Conservation (phyloP, 1,140 invertebrate species). For the Brachionus calyciflorus region DNA sequence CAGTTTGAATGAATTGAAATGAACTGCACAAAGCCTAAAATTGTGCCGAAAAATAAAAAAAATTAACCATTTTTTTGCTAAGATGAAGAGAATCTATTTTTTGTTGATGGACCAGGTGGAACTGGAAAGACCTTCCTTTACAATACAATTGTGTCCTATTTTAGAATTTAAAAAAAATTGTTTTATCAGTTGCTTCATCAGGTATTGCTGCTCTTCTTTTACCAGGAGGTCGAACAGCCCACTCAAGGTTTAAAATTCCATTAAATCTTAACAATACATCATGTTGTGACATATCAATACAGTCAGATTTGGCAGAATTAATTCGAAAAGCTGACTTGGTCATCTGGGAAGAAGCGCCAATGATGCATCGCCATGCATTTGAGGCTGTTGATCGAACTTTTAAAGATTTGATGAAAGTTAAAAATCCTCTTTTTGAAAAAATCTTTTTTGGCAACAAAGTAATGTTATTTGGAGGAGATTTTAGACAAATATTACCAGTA, state of each 20-base stretch:
- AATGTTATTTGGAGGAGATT: constrained; percentile 53
- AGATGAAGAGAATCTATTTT: constrained; percentile 40
- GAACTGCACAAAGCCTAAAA: too few relatives aligned
- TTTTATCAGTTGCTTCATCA: constrained; percentile 62
- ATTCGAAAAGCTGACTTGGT: background rate
- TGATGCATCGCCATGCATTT: constrained; percentile 48
- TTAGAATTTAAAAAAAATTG: constrained; percentile 48
- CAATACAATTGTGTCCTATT: constrained; percentile 48
- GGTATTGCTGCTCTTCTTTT: constrained; percentile 64
- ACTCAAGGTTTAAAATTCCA: constrained; percentile 63
- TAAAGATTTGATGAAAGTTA: constrained; percentile 14
- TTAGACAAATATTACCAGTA: constrained; percentile 51
- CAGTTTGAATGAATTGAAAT: too few relatives aligned
- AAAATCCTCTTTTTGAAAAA: constrained; percentile 40
- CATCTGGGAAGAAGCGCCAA: constrained; percentile 51
- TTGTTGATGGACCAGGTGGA: constrained; percentile 52
- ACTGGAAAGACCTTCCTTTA: constrained; percentile 58
- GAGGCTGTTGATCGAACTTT: too few relatives aligned
- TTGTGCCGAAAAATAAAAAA: too few relatives aligned
- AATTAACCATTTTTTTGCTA: too few relatives aligned
- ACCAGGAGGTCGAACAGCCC: constrained; percentile 61
- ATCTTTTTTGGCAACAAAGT: constrained; percentile 51
- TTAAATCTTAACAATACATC: constrained; percentile 45
- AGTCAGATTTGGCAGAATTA: too few relatives aligned
- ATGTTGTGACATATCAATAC: too few relatives aligned